Conservation (phyloP, 2,797 vertebrate species). For the Acanthurus tractus region DNA sequence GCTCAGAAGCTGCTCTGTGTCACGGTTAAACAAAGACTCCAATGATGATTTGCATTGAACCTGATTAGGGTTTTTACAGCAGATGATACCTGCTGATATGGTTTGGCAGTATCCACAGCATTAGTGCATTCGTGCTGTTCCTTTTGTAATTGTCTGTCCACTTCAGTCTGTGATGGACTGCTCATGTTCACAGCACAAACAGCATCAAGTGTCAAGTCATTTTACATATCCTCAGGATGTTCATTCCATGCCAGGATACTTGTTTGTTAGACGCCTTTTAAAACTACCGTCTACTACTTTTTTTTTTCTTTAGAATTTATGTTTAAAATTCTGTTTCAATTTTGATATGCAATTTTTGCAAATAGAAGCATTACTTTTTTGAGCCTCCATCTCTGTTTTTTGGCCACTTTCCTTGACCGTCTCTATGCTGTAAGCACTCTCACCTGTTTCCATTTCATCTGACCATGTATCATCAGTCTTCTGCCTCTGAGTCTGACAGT, state of each 20-base stretch:
- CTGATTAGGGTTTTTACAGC: not conserved
- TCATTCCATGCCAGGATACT: not conserved
- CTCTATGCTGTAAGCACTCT: not conserved
- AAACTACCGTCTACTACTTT: too few relatives aligned
- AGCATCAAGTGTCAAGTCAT: not conserved
- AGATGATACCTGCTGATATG: not conserved
- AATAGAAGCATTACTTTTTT: not conserved
- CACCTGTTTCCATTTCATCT: conserved; percentile 7
- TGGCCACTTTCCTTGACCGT: not conserved
- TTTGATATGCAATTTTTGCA: not conserved
- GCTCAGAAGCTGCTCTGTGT: conserved; percentile 1
- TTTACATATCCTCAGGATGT: not conserved
- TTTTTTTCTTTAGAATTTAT: too few relatives aligned
- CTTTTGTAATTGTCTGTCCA: not conserved
- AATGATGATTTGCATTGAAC: not conserved
- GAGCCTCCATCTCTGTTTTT: not conserved
- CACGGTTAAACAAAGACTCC: not conserved
- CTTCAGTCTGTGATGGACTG: not conserved
- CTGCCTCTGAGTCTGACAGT: conserved; percentile 9
- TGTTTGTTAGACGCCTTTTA: not conserved
- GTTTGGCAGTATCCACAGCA: not conserved
- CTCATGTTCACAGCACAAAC: not conserved
- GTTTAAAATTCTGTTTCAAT: too few relatives aligned
- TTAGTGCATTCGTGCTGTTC: not conserved
- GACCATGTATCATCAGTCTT: conserved; percentile 3